phyloP scores from a whole-genome alignment of 1,140 invertebrate species.

The Carposina sasakii region DNA sequence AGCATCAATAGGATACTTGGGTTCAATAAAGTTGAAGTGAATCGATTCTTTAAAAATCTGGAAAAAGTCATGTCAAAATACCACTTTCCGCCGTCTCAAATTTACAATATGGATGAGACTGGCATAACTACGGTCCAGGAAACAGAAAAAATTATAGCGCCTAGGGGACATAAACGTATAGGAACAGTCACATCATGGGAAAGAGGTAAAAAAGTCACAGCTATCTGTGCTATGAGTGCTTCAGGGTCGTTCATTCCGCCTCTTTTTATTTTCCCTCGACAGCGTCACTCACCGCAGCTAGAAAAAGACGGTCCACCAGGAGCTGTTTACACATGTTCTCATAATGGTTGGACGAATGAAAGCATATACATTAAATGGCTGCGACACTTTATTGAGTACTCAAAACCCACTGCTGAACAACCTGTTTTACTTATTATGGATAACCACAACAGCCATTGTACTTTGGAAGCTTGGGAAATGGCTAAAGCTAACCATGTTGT shows the following conservation, averaged over 20 bases:
- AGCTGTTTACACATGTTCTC: constrained; percentile 10
- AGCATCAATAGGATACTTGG: neutral
- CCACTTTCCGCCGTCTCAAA: neutral
- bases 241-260: constrained; percentile 18
- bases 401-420: neutral
- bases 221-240: constrained; percentile 22
- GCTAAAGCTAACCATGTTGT: neutral
- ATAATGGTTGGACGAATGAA: constrained; percentile 12
- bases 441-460: neutral
- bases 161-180: constrained; percentile 16
- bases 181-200: constrained; percentile 17
- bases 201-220: constrained; percentile 19
- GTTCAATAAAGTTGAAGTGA: neutral
- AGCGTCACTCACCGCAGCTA: constrained; percentile 12
- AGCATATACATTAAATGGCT: constrained; percentile 8
- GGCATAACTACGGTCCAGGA: neutral
- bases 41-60: neutral
- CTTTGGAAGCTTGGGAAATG: constrained; percentile 8
- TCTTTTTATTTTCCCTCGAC: constrained; percentile 20
- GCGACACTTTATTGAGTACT: constrained; percentile 5
- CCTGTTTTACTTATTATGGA: neutral
- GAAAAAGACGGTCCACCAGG: constrained; percentile 12
- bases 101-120: neutral
- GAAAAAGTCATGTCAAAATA: neutral
- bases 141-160: constrained; percentile 16